Evolutionary conservation across 2,113 vertebrate species (phyloP), one percentile per base, ranked within the genome.

Genomic region (Bungarus multicinctus): DNA sequence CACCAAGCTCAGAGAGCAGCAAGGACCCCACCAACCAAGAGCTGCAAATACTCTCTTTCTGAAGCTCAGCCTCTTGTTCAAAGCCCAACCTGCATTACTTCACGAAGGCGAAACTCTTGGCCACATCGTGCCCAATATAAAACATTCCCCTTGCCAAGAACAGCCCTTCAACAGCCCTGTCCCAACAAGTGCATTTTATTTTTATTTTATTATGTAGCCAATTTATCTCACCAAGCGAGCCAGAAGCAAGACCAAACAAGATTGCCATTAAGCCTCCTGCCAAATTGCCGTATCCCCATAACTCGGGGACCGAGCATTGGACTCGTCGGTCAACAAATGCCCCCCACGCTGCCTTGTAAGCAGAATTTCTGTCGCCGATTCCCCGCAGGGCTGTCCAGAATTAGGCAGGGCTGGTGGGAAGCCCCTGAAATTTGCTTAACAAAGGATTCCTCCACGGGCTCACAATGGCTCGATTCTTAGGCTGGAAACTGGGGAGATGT

Each of bases 381-480:
- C 39, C 88, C 34, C 22, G 2, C 18, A 18, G 39, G 7, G 22
- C 39, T 53, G 23, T 27, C 27, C 22, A 1, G 14, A 6, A 12
- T 54, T 18, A 47, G 43, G 1, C 6, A 50, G 30, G 57, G 20
- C 52, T 57, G 34, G 52, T 30, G 54, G 39, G 27, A 27, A 11
- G 14, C 6, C 53, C 12, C 25, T 4, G 96, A 97, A 96, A 98
- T 97, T 94, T 97, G 97, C 57, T 39, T 97, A 97, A 98, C 97
- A 98, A 98, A 98, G 96, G 96, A 94, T 57, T 93, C 94, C 74
- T 92, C 90, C 87, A 1, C 89, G 0, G 50, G 27, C 10, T 93
- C 93, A 97, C 97, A 97, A 97, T 95, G 96, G 95, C 94, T 94
- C 91, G 86, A 97, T 97, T 97, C 97, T 98, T 97, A 97, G 95